Evolutionary conservation across 2,888 invertebrate genomes (phyloP).

Genomic region (Eubasilissa splendida): DNA sequence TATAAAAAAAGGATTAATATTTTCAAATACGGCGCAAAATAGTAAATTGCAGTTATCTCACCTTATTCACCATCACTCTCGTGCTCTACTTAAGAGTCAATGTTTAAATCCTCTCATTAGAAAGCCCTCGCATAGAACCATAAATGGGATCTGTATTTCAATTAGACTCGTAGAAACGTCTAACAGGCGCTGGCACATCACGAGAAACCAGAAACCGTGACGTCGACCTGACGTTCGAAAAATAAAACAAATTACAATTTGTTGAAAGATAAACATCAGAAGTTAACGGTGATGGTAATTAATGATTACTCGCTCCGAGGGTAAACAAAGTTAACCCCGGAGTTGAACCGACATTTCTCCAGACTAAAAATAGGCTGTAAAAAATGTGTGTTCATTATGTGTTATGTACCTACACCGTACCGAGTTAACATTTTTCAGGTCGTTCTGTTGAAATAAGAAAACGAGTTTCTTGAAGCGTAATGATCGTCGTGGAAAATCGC

Average conservation of each 20-base stretch:
- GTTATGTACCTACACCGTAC: too few relatives aligned
- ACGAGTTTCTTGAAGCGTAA: too few relatives aligned
- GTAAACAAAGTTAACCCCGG: conserved; percentile 27
- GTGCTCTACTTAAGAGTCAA: background rate
- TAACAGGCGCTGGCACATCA: background rate
- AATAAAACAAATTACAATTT: conserved; percentile 28
- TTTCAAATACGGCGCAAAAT: too few relatives aligned
- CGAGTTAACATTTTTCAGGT: too few relatives aligned
- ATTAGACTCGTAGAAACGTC: background rate
- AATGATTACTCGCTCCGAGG: background rate
- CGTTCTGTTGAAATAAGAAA: too few relatives aligned
- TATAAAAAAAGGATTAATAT: too few relatives aligned
- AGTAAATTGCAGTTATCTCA: too few relatives aligned
- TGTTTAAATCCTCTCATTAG: background rate
- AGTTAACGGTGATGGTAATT: conserved; percentile 32
- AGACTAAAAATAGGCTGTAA: background rate
- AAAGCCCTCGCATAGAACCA: background rate
- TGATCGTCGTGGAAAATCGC: too few relatives aligned
- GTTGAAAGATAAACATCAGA: conserved; percentile 32
- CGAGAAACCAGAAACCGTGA: conserved; percentile 21
- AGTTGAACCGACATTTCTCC: conserved; percentile 10
- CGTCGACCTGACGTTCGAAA: background rate
- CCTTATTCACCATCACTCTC: too few relatives aligned
- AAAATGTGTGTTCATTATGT: too few relatives aligned
- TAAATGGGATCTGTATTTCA: conserved; percentile 3